Base-by-base conservation (phyloP, 2,888 invertebrate species). In the Apodemia duryi region DNA sequence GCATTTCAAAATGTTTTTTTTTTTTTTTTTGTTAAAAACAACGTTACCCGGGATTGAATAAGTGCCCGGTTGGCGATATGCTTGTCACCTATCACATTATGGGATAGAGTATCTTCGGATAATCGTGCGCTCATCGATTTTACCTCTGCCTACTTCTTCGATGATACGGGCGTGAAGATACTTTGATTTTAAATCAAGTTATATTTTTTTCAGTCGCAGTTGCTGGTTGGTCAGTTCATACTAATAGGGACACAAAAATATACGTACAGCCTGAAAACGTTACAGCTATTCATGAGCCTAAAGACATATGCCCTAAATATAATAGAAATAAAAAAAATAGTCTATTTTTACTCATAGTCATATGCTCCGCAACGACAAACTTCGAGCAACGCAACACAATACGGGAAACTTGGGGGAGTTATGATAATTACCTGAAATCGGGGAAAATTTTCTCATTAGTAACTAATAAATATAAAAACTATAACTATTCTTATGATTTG, bases 211-310 rank as follows among this genome's bases (percentile, higher is more conserved):
- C 85, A 92, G 92, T 85, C 79, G 84, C 79, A 86, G 93, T 88
- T 71, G 86, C 88, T 66, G 96, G 96, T 60, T 97, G 97, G 97
- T 93, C 94, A n/a, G 92, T 92, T 63, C 94, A 96, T 75, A 94
- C 94, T 1, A 95, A 95, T 35, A 91, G 96, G 62, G 95, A 96
- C 77, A 93, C 95, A 32, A 93, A 93, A 75, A 88, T 94, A 67
- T 97, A 97, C 80, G 94, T 97, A 32, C 92, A 94, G 70, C 95
- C 96, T 0, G 93, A 94, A 67, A 95, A 94, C 74, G 91, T 94
- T 11, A 96, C 96, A 0, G 92, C 94, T 5, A 82, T 95, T 67
- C 92, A 95, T 74, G 93, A 92, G 68, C 95, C 95, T 0, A 86
- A 83, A 51, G 80, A 91, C 67, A 77, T 94, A 52, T 96, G 95